phyloP scores from a whole-genome alignment of 2,888 invertebrate genomes.

The Callinectes sapidus region DNA sequence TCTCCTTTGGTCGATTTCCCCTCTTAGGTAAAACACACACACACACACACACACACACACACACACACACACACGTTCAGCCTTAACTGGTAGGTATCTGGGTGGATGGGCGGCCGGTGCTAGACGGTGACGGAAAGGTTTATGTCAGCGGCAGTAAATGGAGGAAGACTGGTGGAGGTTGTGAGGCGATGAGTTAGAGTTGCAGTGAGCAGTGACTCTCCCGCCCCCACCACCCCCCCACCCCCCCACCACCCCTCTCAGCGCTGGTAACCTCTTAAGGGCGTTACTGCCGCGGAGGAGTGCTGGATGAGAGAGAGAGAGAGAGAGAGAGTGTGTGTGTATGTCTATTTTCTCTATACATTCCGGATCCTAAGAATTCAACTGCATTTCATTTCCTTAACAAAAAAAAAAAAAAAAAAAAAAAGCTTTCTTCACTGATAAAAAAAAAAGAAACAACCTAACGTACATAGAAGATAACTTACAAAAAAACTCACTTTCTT shows the following conservation, averaged over 20 bases:
- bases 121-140: neutral
- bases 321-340: neutral
- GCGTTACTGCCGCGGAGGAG: neutral
- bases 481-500: neutral
- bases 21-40: too few species aligned
- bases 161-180: slow-evolving; percentile 7
- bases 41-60: neutral
- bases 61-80: neutral
- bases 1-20: too few species aligned
- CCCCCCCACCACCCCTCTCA: neutral
- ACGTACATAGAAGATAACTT: neutral
- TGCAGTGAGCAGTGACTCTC: neutral
- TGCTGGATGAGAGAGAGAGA: neutral
- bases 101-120: neutral
- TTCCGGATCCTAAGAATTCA: neutral
- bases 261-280: neutral
- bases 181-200: neutral
- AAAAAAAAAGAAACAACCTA: neutral
- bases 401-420: neutral
- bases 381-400: neutral
- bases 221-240: neutral
- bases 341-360: too few species aligned
- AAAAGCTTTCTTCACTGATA: neutral
- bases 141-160: neutral
- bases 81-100: neutral